Evolutionary conservation across 2,888 invertebrate genomes (phyloP).

Genomic region (Troides oblongomaculatus): DNA sequence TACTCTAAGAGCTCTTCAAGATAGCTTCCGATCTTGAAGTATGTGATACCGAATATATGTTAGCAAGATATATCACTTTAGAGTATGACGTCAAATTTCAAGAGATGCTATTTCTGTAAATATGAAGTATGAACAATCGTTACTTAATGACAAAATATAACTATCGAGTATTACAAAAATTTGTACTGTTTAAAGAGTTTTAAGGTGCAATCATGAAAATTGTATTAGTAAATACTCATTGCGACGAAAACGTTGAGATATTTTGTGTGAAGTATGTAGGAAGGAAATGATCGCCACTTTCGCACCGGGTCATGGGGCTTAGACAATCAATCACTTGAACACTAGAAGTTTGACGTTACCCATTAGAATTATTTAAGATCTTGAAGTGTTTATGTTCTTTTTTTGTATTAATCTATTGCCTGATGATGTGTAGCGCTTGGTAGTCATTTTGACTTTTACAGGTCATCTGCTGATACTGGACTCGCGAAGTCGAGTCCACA

Average conservation of each 20-base stretch:
- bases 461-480: too few relatives aligned
- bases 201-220: background rate
- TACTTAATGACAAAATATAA: too few relatives aligned
- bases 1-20: background rate
- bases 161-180: too few relatives aligned
- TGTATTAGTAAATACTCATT: background rate
- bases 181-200: background rate
- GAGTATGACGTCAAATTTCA: constrained; percentile 19
- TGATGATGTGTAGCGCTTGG: too few relatives aligned
- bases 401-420: too few relatives aligned
- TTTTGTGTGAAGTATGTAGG: background rate
- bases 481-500: too few relatives aligned
- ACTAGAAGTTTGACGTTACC: background rate
- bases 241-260: background rate
- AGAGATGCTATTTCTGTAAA: constrained; percentile 17
- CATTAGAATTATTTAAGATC: background rate
- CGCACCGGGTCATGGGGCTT: background rate
- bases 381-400: background rate
- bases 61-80: background rate
- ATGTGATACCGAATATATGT: background rate
- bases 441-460: too few relatives aligned
- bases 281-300: background rate
- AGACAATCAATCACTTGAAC: background rate
- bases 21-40: background rate
- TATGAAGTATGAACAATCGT: too few relatives aligned